Evolutionary conservation across 2,113 vertebrate genomes (phyloP), one percentile per base, ranked within the genome.

Genomic region (Fukomys damarensis): DNA sequence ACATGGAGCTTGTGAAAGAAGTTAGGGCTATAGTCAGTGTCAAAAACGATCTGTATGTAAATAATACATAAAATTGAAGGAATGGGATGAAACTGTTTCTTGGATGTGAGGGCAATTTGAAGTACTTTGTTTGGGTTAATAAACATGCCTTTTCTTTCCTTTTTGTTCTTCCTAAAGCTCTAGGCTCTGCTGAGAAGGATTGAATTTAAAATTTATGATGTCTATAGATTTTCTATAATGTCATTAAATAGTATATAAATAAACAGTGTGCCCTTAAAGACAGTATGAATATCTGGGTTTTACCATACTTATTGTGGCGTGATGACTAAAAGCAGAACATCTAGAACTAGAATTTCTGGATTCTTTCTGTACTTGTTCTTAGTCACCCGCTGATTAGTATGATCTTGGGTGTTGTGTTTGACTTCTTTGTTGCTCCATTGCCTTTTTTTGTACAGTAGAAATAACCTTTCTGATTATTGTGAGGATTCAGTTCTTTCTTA

Each of bases 31-130:
- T 26, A 56, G n/a, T 79, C 30, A 1, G 0, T 28, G 19, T 65
- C 17, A 0, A 54, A 89, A 74, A 54, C 54, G 16, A 0, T 52
- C 22, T 43, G 14, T 35, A 0, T 28, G 0, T 20, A 32, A 26
- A 6, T 24, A 63, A 35, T 56, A 19, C 6, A 4, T 56, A 70
- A 20, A 68, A 8, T 32, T 5, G 77, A 96, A 43, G 46, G 46
- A 24, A 7, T 5, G 7, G 46, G 12, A 0, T 46, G 61, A 41
- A 68, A 19, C 41, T 30, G 32, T 0, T 52, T 96, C 72, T 24
- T 56, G 59, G 26, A 46, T 58, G 13, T 30, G 43, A 76, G 43
- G 20, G 16, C 81, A 63, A 0, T 41, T 46, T 8, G 5, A 58
- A 66, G 38, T 52, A 14, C 58, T 22, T 59, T 49, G 2, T 52